Conservation (phyloP, 2,113 vertebrate species). For the Anarrhichthys ocellatus region DNA sequence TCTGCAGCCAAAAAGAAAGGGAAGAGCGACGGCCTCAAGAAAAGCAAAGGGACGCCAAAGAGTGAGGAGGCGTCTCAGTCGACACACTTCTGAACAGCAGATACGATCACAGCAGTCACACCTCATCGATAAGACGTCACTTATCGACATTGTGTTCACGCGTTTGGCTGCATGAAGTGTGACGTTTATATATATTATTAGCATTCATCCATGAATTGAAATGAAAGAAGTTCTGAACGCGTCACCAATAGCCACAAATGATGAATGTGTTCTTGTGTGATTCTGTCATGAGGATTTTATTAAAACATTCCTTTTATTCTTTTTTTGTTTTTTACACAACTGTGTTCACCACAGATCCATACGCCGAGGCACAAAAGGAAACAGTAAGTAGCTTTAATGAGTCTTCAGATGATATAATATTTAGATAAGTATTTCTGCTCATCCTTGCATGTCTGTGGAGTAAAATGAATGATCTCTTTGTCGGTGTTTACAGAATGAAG, state of each 20-base stretch:
- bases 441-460: not conserved
- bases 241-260: not conserved
- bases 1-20: constrained; percentile 58
- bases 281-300: not conserved
- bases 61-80: constrained; percentile 66
- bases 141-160: not conserved
- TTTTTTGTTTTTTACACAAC: not conserved
- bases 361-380: constrained; percentile 58
- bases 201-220: not conserved
- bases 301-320: not conserved
- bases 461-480: constrained; percentile 29
- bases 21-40: constrained; percentile 72
- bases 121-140: not conserved
- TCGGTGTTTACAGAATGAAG: constrained; percentile 68
- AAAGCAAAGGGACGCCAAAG: constrained; percentile 76
- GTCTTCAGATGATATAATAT: not conserved
- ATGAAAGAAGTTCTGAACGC: not conserved
- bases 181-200: not conserved
- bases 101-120: not conserved
- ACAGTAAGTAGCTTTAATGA: constrained; percentile 54
- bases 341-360: constrained; percentile 78
- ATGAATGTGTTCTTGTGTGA: not conserved
- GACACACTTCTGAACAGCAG: not conserved
- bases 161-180: not conserved
- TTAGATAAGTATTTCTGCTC: not conserved